These are phyloP conservation scores for Labrus mixtus DNA, from an alignment of 2,113 vertebrate species.

Conservation along the genomic window DNA sequence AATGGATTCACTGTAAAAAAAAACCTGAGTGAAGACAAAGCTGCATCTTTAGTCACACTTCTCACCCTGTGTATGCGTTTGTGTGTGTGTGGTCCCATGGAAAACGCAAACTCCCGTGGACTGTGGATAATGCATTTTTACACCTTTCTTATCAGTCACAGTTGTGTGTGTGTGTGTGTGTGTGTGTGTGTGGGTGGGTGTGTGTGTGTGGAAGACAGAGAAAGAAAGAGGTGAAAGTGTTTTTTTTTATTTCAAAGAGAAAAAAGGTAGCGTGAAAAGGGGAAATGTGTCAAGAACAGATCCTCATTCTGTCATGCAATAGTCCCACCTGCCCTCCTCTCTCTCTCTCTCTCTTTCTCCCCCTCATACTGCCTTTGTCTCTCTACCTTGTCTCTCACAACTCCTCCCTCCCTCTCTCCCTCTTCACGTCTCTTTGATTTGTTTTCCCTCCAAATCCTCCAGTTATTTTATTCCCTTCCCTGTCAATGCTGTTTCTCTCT, in stretches of 20 bases:
- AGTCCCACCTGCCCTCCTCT: constrained; percentile 74
- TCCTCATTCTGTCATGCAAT: constrained; percentile 79
- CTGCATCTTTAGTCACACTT: constrained; percentile 69
- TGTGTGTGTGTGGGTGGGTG: constrained; percentile 56
- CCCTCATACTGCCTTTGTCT: constrained; percentile 47
- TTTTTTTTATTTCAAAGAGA: constrained; percentile 31
- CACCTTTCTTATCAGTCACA: constrained; percentile 78
- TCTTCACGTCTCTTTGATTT: constrained; percentile 78
- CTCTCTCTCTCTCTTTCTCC: constrained; percentile 21
- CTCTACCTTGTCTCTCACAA: constrained; percentile 26
- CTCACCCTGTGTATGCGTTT: constrained; percentile 22
- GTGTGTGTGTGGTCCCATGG: constrained; percentile 70
- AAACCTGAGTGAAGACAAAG: constrained; percentile 56
- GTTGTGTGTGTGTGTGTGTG: constrained; percentile 60
- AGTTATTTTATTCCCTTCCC: constrained; percentile 79
- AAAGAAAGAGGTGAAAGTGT: constrained; percentile 39
- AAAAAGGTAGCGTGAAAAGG: constrained; percentile 58
- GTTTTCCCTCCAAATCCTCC: constrained; percentile 79
- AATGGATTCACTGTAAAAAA: constrained; percentile 65
- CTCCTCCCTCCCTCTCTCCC: constrained; percentile 42
- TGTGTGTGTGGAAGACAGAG: constrained; percentile 20
- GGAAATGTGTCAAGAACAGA: constrained; percentile 74
- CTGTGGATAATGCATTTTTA: constrained; percentile 72
- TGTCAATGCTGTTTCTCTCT: constrained; percentile 69
- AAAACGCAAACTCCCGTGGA: constrained; percentile 54